These are phyloP conservation scores for Tricholaema leucomelas DNA, from an alignment of 2,113 vertebrate species.

Conservation along the genomic window DNA sequence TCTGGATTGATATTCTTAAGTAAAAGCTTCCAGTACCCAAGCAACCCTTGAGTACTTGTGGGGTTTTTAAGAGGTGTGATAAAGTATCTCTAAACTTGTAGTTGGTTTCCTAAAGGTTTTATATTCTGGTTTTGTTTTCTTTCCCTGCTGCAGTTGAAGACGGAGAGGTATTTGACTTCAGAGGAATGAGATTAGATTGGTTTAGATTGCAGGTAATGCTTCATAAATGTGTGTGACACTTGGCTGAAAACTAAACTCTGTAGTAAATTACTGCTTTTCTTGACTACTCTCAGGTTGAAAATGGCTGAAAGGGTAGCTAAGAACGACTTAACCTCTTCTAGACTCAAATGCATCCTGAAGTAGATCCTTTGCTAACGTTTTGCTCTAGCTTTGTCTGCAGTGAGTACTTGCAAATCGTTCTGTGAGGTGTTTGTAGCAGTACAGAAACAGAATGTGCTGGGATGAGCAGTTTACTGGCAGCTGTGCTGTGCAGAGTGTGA, in stretches of 20 bases:
- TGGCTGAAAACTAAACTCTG: neutral
- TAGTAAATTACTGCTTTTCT: neutral
- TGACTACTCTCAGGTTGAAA: neutral
- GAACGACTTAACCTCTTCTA: neutral
- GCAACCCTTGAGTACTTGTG: neutral
- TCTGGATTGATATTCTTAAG: neutral
- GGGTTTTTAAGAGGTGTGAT: neutral
- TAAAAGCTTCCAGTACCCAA: neutral
- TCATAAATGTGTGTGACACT: neutral
- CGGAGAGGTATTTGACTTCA: slow-evolving; percentile 98
- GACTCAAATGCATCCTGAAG: neutral
- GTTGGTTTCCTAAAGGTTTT: neutral
- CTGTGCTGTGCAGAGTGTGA: neutral
- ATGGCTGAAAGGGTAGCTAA: neutral
- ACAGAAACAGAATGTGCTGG: neutral
- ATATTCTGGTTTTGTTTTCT: neutral
- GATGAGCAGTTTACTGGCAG: neutral
- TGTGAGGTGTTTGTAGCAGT: neutral
- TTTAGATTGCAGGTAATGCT: slow-evolving; percentile 93
- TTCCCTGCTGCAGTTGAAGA: slow-evolving; percentile 88
- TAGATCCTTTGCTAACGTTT: neutral
- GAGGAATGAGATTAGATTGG: slow-evolving; percentile 99
- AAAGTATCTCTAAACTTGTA: neutral
- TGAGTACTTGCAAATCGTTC: neutral
- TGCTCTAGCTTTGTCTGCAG: neutral